Evolutionary conservation across 2,113 vertebrate genomes (phyloP).

Genomic region (Lamprologus tigripictilis): DNA sequence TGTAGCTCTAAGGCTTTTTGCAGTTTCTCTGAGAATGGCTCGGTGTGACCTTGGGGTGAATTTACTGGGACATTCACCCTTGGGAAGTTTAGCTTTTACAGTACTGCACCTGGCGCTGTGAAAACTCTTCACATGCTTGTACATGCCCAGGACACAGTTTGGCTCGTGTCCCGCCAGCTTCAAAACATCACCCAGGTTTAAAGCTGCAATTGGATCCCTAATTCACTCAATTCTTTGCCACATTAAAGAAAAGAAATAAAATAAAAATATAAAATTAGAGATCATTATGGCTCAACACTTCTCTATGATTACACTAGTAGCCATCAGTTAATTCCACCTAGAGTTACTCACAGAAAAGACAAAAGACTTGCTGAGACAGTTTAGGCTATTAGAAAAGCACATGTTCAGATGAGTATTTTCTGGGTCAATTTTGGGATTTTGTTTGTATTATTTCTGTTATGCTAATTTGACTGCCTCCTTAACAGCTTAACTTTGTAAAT

Average conservation of each 20-base stretch:
- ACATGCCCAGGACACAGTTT: background rate
- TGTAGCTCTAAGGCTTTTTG: background rate
- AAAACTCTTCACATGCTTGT: background rate
- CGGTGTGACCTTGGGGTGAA: background rate
- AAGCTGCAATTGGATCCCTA: background rate
- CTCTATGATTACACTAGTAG: background rate
- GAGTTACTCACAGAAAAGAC: background rate
- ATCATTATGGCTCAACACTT: background rate
- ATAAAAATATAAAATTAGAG: background rate
- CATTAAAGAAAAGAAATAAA: background rate
- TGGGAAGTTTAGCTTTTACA: background rate
- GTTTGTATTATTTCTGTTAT: background rate
- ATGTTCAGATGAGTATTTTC: rapidly evolving
- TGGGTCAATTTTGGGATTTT: rapidly evolving
- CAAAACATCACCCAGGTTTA: background rate
- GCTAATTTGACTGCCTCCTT: rapidly evolving
- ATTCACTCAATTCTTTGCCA: background rate
- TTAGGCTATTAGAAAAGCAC: background rate
- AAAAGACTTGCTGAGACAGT: background rate
- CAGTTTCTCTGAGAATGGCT: background rate
- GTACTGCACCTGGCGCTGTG: background rate
- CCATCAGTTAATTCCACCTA: rapidly evolving
- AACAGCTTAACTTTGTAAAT: background rate
- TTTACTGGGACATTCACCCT: background rate
- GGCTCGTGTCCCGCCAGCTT: background rate